phyloP scores from a whole-genome alignment of 2,888 invertebrate species.

The Lapara coniferarum region DNA sequence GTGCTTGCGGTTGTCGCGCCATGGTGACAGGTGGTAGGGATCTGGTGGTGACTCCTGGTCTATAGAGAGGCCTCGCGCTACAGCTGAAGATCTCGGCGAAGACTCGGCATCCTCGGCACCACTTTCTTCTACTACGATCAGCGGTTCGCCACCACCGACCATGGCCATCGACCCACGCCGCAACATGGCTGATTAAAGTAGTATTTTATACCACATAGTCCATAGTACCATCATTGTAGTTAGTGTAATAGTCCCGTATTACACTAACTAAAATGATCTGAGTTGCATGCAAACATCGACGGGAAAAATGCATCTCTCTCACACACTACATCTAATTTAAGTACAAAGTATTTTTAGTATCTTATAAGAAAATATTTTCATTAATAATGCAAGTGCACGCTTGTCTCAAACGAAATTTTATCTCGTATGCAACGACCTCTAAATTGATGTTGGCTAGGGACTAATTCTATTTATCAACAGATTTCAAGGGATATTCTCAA shows the following conservation, averaged over 20 bases:
- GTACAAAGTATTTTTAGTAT: no score
- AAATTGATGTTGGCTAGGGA: neutral
- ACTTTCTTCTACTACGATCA: constrained; percentile 93
- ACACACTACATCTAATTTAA: no score
- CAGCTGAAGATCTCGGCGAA: constrained; percentile 77
- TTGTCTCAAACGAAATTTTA: no score
- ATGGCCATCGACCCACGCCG: constrained; percentile 87
- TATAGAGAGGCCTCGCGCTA: constrained; percentile 85
- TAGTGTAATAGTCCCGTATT: no score
- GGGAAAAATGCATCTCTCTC: no score
- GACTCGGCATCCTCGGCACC: constrained; percentile 87
- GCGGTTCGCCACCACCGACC: constrained; percentile 86
- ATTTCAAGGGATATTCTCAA: neutral
- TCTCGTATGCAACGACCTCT: no score
- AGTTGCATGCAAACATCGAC: no score
- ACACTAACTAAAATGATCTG: no score
- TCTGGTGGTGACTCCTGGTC: constrained; percentile 91
- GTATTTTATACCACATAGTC: neutral
- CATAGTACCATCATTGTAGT: no score
- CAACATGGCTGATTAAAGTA: constrained; percentile 74
- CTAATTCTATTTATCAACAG: neutral
- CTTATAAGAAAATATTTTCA: no score
- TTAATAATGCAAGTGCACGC: no score
- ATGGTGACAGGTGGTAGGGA: constrained; percentile 92
- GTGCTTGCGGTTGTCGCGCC: constrained; percentile 91